phyloP scores from a whole-genome alignment of 2,797 vertebrate genomes.

The Falco cherrug region DNA sequence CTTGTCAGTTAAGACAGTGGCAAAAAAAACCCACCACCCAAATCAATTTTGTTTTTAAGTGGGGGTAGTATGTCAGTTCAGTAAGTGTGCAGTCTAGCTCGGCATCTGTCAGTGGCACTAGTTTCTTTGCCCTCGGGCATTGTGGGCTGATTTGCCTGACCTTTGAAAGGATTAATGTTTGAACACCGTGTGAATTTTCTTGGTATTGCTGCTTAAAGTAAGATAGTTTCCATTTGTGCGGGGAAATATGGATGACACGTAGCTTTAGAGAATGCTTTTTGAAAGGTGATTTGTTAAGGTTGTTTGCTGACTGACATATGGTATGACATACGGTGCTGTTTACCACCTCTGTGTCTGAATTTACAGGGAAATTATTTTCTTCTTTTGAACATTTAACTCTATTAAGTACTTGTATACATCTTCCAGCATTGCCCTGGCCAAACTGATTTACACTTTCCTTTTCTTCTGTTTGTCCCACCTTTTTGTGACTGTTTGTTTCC shows the following conservation, averaged over 20 bases:
- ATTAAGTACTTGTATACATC: conserved; percentile 20
- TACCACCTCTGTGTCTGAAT: conserved; percentile 46
- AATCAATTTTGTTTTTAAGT: background rate
- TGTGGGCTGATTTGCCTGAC: background rate
- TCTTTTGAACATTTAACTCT: conserved; percentile 29
- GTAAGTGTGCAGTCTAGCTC: background rate
- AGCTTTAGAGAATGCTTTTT: background rate
- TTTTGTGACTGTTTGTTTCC: background rate
- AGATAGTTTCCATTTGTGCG: background rate
- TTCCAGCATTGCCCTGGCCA: conserved; percentile 6
- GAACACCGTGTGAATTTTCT: background rate
- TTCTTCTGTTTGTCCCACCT: conserved; percentile 30
- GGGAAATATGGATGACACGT: background rate
- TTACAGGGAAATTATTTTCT: background rate
- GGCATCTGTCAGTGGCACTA: accelerated
- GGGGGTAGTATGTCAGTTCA: background rate
- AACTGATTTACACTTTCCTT: conserved; percentile 19
- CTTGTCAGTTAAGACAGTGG: background rate
- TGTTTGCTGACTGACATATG: conserved; percentile 64
- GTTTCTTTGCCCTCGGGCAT: accelerated
- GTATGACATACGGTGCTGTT: conserved; percentile 54
- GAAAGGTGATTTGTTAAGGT: background rate
- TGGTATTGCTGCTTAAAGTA: background rate
- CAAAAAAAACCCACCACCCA: no score
- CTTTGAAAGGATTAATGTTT: background rate